phyloP scores from a whole-genome alignment of 1,140 invertebrate genomes.

The Cepaea nemoralis region DNA sequence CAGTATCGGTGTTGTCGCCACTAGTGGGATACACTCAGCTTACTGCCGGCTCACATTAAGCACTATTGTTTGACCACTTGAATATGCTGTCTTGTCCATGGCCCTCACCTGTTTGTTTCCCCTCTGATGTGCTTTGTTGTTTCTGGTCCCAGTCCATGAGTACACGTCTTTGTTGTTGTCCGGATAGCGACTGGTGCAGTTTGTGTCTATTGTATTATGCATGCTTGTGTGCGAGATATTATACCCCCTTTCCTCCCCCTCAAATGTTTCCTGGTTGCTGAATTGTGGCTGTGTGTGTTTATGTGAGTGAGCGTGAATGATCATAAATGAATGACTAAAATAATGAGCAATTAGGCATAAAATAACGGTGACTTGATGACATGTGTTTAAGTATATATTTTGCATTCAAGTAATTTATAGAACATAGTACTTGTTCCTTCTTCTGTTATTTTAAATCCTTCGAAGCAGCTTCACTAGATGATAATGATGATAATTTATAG shows the following conservation, averaged over 20 bases:
- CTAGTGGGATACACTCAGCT: no score
- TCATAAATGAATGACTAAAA: no score
- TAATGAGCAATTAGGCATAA: no score
- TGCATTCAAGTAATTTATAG: neutral
- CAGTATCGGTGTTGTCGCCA: no score
- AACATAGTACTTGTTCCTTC: neutral
- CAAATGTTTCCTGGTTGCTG: neutral
- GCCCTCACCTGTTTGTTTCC: no score
- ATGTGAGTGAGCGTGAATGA: neutral
- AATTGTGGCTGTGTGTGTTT: neutral
- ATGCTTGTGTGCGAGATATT: no score
- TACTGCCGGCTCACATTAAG: no score
- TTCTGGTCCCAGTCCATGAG: no score
- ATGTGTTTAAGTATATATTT: neutral
- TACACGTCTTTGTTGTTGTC: neutral
- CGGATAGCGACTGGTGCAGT: neutral
- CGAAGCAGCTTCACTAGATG: neutral
- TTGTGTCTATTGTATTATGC: neutral
- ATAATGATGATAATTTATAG: neutral
- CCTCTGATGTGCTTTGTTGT: no score
- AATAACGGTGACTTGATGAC: no score
- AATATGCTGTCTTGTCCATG: no score
- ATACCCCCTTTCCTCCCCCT: neutral
- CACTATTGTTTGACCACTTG: no score
- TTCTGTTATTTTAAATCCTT: neutral